Base-by-base conservation (phyloP, 2,113 vertebrate species). In the Thunnus maccoyii region DNA sequence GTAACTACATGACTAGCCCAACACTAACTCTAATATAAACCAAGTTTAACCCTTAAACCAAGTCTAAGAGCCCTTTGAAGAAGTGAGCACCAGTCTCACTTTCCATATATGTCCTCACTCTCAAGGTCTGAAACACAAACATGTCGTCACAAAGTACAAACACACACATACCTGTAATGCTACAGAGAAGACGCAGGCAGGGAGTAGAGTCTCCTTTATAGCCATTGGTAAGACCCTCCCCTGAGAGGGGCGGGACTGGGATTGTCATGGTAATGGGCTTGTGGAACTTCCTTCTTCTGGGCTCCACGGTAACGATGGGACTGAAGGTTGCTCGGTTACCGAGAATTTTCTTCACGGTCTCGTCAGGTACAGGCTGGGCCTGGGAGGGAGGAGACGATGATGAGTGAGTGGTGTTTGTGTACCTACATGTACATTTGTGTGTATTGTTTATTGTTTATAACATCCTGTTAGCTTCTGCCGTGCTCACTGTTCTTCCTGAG, bases 211-310 rank as follows among this genome's bases (percentile, higher is more conserved):
- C 98, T 68, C 97, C 98, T 93, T 97, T 97, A 93, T 98, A 98
- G 54, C 97, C 97, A 2, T 96, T 96, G 67, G 84, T 89, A 20
- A 94, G 88, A 5, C 98, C 97, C 94, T 98, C 97, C 84, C 97
- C 98, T 0, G 98, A 99, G 0, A 97, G 96, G 0, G 97, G 97
- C 0, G 98, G 98, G 80, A 99, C 95, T 0, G 98, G 98, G 89
- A 99, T 99, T 25, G 97, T 99, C 98, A 99, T 99, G 17, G 98
- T 99, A 94, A 99, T 99, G 2, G 98, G 98, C 71, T 99, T 99
- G 93, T 99, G 98, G 89, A 99, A 99, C 94, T 99, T 99, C 85
- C 98, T 96, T 71, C 98, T 96, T 50, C 98, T 95, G 30, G 98
- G 98, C 91, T 99, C 98, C 94, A 99, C 98, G 1, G 98, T 99